Percentiles rank a stretch among this genome's conserved stretches.
Conservation (phyloP, 2,888 invertebrate genomes). For the Deilephila porcellus region DNA sequence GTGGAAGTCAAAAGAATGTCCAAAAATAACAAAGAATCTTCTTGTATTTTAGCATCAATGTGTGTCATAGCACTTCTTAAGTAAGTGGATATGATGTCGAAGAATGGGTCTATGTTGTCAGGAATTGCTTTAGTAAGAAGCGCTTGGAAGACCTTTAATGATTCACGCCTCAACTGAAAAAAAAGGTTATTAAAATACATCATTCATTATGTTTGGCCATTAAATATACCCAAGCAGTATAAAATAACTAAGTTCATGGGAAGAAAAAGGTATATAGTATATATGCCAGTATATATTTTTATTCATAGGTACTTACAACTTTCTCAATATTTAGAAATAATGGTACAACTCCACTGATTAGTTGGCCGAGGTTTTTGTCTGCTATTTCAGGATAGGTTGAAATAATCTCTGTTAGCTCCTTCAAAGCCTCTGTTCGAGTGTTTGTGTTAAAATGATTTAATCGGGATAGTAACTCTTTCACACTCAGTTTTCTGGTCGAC, state of each 20-base stretch:
- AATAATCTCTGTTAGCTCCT: conserved; percentile 85
- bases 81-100: conserved; percentile 90
- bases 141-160: conserved; percentile 83
- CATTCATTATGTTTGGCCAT: no score
- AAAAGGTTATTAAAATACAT: conserved; percentile 5
- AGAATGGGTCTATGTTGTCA: conserved; percentile 88
- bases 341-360: conserved; percentile 88
- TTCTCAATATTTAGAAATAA: conserved; percentile 90
- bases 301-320: conserved; percentile 64
- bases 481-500: conserved; percentile 88
- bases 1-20: conserved; percentile 90
- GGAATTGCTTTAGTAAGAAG: conserved; percentile 70
- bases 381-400: conserved; percentile 66
- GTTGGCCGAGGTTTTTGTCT: conserved; percentile 85
- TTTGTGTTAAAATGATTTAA: conserved; percentile 90
- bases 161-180: conserved; percentile 82
- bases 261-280: no score
- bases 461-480: conserved; percentile 89
- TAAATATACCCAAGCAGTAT: no score
- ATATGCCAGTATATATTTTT: no score
- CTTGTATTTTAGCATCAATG: conserved; percentile 91
- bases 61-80: conserved; percentile 96
- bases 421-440: conserved; percentile 87
- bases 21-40: conserved; percentile 91
- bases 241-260: no score